Evolutionary conservation across 2,113 vertebrate genomes (phyloP).

Genomic region (Cnemophilus loriae): DNA sequence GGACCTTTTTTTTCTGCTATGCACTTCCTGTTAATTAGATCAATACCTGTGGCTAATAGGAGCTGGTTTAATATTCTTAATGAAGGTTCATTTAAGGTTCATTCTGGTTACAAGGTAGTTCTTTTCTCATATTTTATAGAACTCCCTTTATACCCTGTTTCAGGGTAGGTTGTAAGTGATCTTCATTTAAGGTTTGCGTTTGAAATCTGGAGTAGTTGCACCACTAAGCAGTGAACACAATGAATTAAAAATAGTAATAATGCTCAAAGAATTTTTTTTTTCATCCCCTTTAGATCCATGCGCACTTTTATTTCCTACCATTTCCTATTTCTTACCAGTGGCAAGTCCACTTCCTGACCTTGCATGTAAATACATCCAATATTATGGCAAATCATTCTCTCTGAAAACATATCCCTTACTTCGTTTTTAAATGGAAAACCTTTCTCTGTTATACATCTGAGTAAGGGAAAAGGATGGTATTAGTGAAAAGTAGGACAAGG

Average conservation of each 20-base stretch:
- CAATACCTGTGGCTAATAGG: conserved; percentile 32
- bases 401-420: neutral
- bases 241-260: neutral
- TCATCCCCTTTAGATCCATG: neutral
- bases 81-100: conserved; percentile 44
- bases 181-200: neutral
- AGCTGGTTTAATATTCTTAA: conserved; percentile 35
- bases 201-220: neutral
- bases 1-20: neutral
- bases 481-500: neutral
- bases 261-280: neutral
- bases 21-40: conserved; percentile 53
- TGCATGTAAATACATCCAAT: neutral
- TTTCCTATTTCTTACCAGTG: too few relatives aligned
- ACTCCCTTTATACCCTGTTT: neutral
- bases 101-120: neutral
- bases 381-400: neutral
- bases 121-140: neutral
- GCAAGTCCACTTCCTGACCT: neutral
- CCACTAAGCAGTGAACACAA: neutral
- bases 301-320: neutral
- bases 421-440: neutral
- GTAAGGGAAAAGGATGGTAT: neutral
- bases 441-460: neutral
- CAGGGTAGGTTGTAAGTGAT: neutral